These are phyloP conservation scores for Ammospiza nelsoni DNA, from an alignment of 2,113 vertebrate genomes.

Conservation along the genomic window DNA sequence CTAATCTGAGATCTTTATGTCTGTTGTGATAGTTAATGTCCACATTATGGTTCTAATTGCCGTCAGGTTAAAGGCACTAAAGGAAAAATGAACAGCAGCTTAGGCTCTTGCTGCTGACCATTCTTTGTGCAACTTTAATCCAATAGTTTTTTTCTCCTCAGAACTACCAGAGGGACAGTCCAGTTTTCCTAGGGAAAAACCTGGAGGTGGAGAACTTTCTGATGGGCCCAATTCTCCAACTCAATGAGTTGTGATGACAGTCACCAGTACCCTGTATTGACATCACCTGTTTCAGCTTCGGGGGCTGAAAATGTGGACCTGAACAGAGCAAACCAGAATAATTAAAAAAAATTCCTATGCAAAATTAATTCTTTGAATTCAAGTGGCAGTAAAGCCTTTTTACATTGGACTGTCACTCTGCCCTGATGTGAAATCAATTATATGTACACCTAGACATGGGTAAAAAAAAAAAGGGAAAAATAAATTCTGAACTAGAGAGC, in stretches of 20 bases:
- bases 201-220: not conserved
- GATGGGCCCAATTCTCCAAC: not conserved
- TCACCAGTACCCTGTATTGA: too few species aligned
- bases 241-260: not conserved
- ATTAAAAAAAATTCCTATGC: not conserved
- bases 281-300: not conserved
- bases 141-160: not conserved
- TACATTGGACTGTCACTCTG: not conserved
- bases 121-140: not conserved
- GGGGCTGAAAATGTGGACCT: not conserved
- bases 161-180: not conserved
- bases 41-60: not conserved
- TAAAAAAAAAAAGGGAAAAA: not conserved
- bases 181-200: not conserved
- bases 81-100: not conserved
- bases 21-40: not conserved
- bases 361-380: not conserved
- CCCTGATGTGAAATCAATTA: not conserved
- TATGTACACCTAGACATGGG: not conserved
- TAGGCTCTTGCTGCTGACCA: not conserved
- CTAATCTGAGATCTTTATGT: not conserved
- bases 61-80: not conserved
- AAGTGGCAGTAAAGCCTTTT: not conserved
- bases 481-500: not conserved
- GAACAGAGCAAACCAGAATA: not conserved